These are phyloP conservation scores for Conomelus anceps DNA, from an alignment of 2,888 invertebrate genomes.

Conservation along the genomic window DNA sequence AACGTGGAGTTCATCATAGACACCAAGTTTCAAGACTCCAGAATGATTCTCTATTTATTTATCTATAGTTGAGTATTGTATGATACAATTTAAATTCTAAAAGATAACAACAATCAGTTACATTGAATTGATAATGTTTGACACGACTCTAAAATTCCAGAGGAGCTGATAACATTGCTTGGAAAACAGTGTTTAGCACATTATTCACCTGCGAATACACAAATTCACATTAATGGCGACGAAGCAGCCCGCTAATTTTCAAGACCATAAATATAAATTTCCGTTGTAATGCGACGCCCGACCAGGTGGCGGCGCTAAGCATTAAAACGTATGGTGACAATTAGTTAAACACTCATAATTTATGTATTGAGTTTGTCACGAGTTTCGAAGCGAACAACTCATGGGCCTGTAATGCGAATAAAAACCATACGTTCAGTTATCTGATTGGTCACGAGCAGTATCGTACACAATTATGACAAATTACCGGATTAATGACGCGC, in stretches of 20 bases:
- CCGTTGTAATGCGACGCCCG: not conserved
- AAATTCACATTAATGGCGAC: not conserved
- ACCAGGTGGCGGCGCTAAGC: not conserved
- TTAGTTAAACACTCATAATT: not conserved
- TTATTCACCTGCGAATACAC: not conserved
- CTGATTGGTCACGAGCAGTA: not conserved
- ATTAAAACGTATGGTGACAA: not conserved
- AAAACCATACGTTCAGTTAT: not conserved
- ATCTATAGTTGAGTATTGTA: no score
- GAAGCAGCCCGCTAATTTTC: not conserved
- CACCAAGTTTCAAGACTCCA: no score
- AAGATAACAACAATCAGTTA: no score
- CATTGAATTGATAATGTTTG: no score
- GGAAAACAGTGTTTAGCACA: not conserved
- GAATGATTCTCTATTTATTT: no score
- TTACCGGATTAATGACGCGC: not conserved
- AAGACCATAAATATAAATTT: not conserved
- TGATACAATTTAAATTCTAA: not conserved
- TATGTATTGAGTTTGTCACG: not conserved
- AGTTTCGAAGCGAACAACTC: not conserved
- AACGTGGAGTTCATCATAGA: no score
- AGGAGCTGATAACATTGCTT: not conserved
- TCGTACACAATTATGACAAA: not conserved
- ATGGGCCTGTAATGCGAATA: not conserved
- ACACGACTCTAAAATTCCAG: not conserved